A percentile compares a stretch with the other conserved stretches of the same genome.
Conservation (phyloP, 2,797 vertebrate genomes). For the Nyctibius grandis region DNA sequence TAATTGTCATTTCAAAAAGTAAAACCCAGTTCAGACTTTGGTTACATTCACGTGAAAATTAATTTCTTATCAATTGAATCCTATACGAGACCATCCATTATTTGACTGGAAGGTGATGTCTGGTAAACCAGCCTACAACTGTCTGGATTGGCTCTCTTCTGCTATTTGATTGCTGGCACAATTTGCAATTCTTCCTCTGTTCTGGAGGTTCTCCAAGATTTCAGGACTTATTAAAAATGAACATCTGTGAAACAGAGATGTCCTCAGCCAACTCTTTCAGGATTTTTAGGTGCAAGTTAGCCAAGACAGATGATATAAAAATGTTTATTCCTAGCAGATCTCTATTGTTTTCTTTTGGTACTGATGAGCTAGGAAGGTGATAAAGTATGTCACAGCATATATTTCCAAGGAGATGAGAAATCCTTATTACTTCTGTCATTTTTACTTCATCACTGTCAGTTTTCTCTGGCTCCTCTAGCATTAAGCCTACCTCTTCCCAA, state of each 20-base stretch:
- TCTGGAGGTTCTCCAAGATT: background rate
- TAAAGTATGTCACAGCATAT: background rate
- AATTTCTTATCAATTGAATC: background rate
- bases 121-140: background rate
- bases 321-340: background rate
- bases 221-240: constrained; percentile 1
- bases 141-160: background rate
- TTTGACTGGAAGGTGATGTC: background rate
- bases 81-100: background rate
- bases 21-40: background rate
- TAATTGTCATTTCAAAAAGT: background rate
- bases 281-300: background rate
- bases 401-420: constrained; percentile 6
- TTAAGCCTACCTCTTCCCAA: background rate
- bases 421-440: background rate
- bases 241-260: constrained; percentile 31
- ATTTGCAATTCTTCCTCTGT: background rate
- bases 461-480: background rate
- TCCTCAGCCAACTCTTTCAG: background rate
- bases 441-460: background rate
- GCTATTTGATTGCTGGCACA: background rate
- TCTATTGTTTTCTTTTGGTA: background rate
- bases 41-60: background rate
- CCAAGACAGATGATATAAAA: background rate
- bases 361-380: constrained; percentile 5